Conservation (phyloP, 2,888 invertebrate species). For the Andrena fulva region DNA sequence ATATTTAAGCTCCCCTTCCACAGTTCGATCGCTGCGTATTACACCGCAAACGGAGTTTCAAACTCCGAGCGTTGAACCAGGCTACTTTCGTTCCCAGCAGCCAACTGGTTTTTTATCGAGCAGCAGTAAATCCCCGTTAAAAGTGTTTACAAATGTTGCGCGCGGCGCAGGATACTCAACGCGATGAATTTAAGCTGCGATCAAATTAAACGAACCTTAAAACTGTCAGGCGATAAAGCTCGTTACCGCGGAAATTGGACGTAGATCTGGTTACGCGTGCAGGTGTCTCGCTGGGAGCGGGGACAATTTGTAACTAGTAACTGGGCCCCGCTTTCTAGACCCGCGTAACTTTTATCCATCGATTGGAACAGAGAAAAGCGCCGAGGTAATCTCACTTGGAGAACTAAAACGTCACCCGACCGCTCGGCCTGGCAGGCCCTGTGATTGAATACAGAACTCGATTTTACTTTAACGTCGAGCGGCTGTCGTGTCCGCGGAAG, state of each 20-base stretch:
- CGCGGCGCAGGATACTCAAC: constrained; percentile 61
- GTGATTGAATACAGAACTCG: constrained; percentile 79
- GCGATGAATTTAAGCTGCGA: constrained; percentile 67
- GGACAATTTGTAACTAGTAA: constrained; percentile 21
- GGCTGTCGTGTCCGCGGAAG: constrained; percentile 75
- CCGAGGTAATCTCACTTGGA: constrained; percentile 80
- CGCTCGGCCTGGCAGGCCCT: constrained; percentile 67
- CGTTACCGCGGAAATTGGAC: background rate
- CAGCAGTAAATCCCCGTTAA: constrained; percentile 38
- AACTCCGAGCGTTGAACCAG: constrained; percentile 10
- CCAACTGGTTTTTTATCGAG: constrained; percentile 55
- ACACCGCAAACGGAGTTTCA: constrained; percentile 4
- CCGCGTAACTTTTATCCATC: constrained; percentile 16
- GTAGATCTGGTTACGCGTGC: background rate
- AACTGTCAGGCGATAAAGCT: constrained; percentile 19
- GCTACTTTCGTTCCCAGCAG: constrained; percentile 19
- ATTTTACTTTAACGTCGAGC: constrained; percentile 76
- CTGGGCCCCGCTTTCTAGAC: background rate
- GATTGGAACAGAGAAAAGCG: constrained; percentile 70
- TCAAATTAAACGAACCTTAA: constrained; percentile 70
- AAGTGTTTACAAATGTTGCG: constrained; percentile 68
- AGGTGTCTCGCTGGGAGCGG: background rate
- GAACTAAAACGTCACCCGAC: constrained; percentile 61
- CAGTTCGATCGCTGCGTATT: constrained; percentile 1
- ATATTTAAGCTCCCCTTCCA: background rate